Evolutionary conservation across 2,113 vertebrate genomes (phyloP), one percentile per base, ranked within the genome.

Genomic region (Melanotaenia duboulayi): DNA sequence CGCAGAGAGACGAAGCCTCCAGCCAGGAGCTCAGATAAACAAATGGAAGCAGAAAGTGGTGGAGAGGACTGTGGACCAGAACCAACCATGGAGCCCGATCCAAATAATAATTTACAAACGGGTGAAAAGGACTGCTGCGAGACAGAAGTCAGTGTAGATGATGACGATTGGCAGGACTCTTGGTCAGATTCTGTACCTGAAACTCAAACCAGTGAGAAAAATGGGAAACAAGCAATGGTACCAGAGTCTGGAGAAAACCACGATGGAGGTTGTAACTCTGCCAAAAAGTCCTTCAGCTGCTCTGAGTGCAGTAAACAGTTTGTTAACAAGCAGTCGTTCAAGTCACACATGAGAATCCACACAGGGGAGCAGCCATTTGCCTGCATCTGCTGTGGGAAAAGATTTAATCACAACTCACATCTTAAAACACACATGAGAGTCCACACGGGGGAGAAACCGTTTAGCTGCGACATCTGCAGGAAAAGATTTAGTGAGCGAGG

Each of bases 231-330:
- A 12, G 3, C 12, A 17, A 17, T 44, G 17, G 19, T 2, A 48
- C 44, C 44, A 6, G 44, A n/a, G 44, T 48, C 44, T 6, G 17
- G 4, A 0, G 44, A 19, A 7, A 48, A 48, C 3, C 44, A n/a
- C 4, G 44, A 17, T n/a, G 44, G 8, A n/a, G 17, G 78, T 12
- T n/a, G 16, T 14, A 74, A 52, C 16, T 11, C 16, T 25, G 14
- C 1, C 4, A 57, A 44, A 32, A 83, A 58, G 40, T 52, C 58
- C 22, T 12, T 42, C 4, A 67, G 16, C 52, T 79, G 81, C 46
- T 68, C 12, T 8, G 32, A 25, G 4, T 83, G 76, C 24, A 63
- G 72, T 14, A 72, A 76, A 69, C 71, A 32, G 19, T 73, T 76
- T 50, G 11, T 2, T 2, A 17, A 19, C 59, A 62, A 17, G 40